phyloP scores from a whole-genome alignment of 2,113 vertebrate genomes.

The Python bivittatus region DNA sequence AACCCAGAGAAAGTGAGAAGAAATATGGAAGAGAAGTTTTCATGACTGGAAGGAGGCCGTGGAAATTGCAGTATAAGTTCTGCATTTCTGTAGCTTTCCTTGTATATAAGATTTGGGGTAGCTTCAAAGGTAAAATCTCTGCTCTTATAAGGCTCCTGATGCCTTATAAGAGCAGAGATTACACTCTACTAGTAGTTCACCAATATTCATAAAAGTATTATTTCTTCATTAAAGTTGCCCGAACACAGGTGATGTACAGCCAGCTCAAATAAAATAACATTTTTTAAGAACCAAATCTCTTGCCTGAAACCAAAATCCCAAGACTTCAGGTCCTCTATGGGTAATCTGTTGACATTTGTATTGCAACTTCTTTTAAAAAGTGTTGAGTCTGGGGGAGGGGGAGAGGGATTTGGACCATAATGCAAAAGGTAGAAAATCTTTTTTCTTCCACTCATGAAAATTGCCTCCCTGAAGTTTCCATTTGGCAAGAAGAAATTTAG shows the following conservation, averaged over 20 bases:
- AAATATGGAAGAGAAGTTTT: background rate
- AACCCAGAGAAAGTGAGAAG: background rate
- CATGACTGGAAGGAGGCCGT: background rate
- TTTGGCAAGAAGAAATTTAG: background rate
- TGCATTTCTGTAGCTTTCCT: background rate
- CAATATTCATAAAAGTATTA: background rate
- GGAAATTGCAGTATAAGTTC: background rate
- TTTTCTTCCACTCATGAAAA: background rate
- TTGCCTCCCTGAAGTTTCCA: background rate
- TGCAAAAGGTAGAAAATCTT: background rate
- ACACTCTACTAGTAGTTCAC: background rate
- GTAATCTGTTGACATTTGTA: background rate
- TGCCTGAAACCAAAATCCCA: background rate
- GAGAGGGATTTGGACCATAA: background rate
- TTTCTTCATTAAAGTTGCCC: slow-evolving; percentile 6
- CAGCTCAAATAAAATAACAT: background rate
- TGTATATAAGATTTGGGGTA: background rate
- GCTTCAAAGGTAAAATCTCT: background rate
- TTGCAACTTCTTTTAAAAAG: background rate
- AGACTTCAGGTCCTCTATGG: background rate
- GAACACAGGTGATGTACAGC: background rate
- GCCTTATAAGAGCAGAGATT: too few species aligned
- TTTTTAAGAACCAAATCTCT: background rate
- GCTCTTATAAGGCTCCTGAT: background rate
- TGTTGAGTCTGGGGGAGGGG: background rate